Evolutionary conservation across 2,797 vertebrate species (phyloP).

Genomic region (Harpagifer antarcticus): DNA sequence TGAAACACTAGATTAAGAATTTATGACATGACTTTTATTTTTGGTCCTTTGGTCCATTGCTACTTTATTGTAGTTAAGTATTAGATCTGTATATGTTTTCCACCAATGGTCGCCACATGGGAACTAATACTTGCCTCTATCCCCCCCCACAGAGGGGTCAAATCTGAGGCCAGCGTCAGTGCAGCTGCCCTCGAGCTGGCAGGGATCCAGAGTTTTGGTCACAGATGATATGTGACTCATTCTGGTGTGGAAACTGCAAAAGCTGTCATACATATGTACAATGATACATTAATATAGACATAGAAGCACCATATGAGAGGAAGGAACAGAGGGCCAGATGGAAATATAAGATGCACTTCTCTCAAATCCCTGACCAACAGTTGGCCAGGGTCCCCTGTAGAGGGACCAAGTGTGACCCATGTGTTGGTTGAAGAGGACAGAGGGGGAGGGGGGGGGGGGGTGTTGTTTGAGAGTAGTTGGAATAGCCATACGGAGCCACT

Average conservation of each 20-base stretch:
- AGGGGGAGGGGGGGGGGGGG: not conserved
- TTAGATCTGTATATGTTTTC: not conserved
- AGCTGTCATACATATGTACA: not conserved
- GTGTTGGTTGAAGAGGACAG: slow-evolving; percentile 1
- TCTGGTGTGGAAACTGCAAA: not conserved
- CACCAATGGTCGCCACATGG: not conserved
- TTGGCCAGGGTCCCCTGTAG: slow-evolving; percentile 13
- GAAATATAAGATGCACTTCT: slow-evolving; percentile 12
- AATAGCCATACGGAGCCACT: not conserved
- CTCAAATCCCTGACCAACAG: slow-evolving; percentile 32
- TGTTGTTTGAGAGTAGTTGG: not conserved
- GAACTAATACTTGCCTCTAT: not conserved
- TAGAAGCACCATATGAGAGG: not conserved
- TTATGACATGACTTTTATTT: no score
- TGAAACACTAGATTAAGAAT: no score
- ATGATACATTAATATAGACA: not conserved
- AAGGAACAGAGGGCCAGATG: slow-evolving; percentile 25
- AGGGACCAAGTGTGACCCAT: slow-evolving; percentile 17
- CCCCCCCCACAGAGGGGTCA: not conserved
- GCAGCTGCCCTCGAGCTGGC: not conserved
- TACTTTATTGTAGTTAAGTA: not conserved
- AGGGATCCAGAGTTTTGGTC: not conserved
- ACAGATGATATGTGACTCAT: not conserved
- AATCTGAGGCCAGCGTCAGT: not conserved
- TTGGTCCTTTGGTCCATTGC: not conserved